A percentile compares a stretch with the other conserved stretches of the same genome.
Evolutionary conservation across 2,797 vertebrate genomes (phyloP).

Genomic region (Eupleurogrammus muticus): DNA sequence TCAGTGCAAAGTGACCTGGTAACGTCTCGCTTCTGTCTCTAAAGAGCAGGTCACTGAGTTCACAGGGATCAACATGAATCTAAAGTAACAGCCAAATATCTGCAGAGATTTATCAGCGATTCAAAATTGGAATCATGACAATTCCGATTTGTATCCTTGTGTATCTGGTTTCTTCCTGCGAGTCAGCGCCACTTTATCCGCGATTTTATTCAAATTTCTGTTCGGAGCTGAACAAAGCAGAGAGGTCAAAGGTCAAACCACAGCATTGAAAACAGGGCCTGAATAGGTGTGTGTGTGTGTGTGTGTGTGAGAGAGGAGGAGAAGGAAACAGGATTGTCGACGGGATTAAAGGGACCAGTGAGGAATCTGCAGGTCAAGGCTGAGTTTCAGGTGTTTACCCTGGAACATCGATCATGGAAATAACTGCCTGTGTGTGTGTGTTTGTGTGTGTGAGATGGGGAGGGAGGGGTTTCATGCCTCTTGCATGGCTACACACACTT

Average conservation of each 20-base stretch:
- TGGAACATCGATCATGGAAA: slow-evolving; percentile 55
- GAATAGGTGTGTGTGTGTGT: neutral
- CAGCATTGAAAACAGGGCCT: neutral
- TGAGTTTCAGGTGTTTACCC: slow-evolving; percentile 54
- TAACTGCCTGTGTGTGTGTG: slow-evolving; percentile 18
- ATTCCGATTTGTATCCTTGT: neutral
- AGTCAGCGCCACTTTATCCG: neutral
- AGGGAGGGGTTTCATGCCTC: slow-evolving; percentile 63
- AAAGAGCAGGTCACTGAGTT: no score
- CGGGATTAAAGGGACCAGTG: slow-evolving; percentile 67
- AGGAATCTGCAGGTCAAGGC: slow-evolving; percentile 69
- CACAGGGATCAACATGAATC: neutral
- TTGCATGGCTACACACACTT: slow-evolving; percentile 74
- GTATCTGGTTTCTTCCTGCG: neutral
- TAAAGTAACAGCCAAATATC: no score
- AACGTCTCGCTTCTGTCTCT: neutral
- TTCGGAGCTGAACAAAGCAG: slow-evolving; percentile 10
- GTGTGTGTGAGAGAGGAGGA: slow-evolving; percentile 17
- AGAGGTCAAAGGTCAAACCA: slow-evolving; percentile 47
- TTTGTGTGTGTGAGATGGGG: slow-evolving; percentile 38
- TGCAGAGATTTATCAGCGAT: neutral
- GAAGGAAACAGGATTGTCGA: slow-evolving; percentile 63
- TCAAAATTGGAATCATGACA: neutral
- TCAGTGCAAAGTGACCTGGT: no score
- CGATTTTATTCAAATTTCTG: neutral